Evolutionary conservation across 2,888 invertebrate species (phyloP), one percentile per base, ranked within the genome.

Genomic region (Mellilla xanthometata): DNA sequence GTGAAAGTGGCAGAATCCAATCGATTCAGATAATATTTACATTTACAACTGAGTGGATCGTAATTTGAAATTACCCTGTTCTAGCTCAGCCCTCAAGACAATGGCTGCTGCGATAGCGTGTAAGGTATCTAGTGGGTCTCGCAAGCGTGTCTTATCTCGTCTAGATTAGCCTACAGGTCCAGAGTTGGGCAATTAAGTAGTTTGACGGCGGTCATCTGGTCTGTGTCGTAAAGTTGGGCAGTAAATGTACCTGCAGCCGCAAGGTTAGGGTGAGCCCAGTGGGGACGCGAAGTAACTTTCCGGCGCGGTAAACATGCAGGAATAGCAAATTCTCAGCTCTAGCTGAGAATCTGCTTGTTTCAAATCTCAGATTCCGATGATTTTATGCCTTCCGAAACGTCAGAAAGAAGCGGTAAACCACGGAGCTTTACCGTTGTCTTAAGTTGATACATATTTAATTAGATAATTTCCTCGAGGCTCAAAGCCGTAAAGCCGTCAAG

Each of bases 301-400:
- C 47, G 40, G 58, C 60, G 64, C 11, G 15, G 52, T 56, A 58
- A 68, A 58, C 60, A 60, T 61, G 53, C 45, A 54, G 62, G 68
- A 68, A 70, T 68, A 65, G 63, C 60, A 70, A 62, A 67, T 65
- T 60, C 44, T 58, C 57, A 62, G 49, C 53, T 63, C 60, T 67
- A 57, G 59, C 29, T 28, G 28, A 40, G 41, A 46, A 39, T 48
- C 19, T 41, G 36, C 31, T 40, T n/a, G n/a, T n/a, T n/a, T n/a
- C n/a, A 22, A 28, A 32, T 12, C 27, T 40, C 22, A 2, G 19
- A 6, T n/a, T n/a, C 22, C 23, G 38, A 13, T 28, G n/a, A 10
- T 19, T 27, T 13, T 7, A 2, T 12, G 12, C 23, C 29, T 29
- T 29, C 13, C 9, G 15, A 24, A 29, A 30, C 39, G 15, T 6